Percentiles rank a stretch among this genome's conserved stretches.
Evolutionary conservation across 2,113 vertebrate species (phyloP).

Genomic region (Saguinus midas): DNA sequence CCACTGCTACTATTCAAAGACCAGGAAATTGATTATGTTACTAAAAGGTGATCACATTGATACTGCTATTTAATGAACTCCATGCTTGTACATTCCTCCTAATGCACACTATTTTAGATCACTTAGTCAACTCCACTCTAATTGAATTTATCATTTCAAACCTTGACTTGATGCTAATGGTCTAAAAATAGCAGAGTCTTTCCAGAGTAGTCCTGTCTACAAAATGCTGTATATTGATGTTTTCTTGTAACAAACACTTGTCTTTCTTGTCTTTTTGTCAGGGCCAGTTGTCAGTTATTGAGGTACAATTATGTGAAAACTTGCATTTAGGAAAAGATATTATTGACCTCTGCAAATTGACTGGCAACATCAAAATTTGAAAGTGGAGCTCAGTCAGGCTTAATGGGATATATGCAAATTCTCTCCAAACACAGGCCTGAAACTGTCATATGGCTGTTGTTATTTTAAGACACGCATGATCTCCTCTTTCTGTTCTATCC

Average conservation of each 20-base stretch:
- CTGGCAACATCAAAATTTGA: slow-evolving; percentile 78
- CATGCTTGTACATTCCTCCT: slow-evolving; percentile 28
- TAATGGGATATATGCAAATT: slow-evolving; percentile 84
- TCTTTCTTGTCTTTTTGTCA: slow-evolving; percentile 77
- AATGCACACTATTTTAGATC: slow-evolving; percentile 68
- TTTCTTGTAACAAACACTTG: slow-evolving; percentile 77
- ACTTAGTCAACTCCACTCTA: slow-evolving; percentile 78
- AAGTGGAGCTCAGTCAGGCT: slow-evolving; percentile 74
- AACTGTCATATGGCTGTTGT: slow-evolving; percentile 77
- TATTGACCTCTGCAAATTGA: slow-evolving; percentile 79
- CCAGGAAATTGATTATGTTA: slow-evolving; percentile 69
- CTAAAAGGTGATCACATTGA: slow-evolving; percentile 71
- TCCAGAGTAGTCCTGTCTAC: slow-evolving; percentile 65
- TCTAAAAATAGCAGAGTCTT: slow-evolving; percentile 76
- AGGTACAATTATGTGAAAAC: slow-evolving; percentile 79
- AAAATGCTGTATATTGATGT: slow-evolving; percentile 73
- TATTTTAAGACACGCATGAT: slow-evolving; percentile 75
- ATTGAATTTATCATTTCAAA: slow-evolving; percentile 80
- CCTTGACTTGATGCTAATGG: slow-evolving; percentile 69
- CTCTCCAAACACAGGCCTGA: slow-evolving; percentile 68
- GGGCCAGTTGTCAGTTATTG: slow-evolving; percentile 77
- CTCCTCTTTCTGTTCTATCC: slow-evolving; percentile 47
- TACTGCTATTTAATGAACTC: slow-evolving; percentile 78
- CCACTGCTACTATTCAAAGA: slow-evolving; percentile 50
- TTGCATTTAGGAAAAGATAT: slow-evolving; percentile 75